Conservation (phyloP, 2,797 vertebrate genomes). For the Sparus aurata region DNA sequence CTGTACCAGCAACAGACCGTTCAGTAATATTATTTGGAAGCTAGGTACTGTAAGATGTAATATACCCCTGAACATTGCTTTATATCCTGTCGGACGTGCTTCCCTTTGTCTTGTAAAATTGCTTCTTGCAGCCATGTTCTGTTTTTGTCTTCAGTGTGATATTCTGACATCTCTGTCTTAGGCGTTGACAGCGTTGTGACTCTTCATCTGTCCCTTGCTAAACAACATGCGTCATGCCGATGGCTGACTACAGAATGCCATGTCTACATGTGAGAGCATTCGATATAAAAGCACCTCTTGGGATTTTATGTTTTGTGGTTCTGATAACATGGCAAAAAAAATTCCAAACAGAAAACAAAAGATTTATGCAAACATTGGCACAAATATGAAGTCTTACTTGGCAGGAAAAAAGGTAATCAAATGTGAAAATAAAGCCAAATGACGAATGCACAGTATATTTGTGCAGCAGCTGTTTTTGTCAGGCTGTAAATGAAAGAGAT, state of each 20-base stretch:
- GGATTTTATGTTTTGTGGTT: slow-evolving; percentile 1
- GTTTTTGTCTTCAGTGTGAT: slow-evolving; percentile 28
- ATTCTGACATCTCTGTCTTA: slow-evolving; percentile 27
- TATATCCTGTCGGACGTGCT: neutral
- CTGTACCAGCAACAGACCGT: too few relatives aligned
- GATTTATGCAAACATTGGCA: neutral
- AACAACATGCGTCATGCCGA: slow-evolving; percentile 35
- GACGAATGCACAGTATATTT: neutral
- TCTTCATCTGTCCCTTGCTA: slow-evolving; percentile 19
- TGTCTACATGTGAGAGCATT: slow-evolving; percentile 8
- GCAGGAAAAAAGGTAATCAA: neutral
- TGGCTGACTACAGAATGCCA: slow-evolving; percentile 18
- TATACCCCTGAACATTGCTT: neutral
- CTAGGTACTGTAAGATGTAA: neutral
- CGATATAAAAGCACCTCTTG: neutral
- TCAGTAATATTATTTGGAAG: neutral
- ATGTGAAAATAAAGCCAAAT: neutral
- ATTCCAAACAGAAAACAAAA: slow-evolving; percentile 8
- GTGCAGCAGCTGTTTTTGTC: neutral
- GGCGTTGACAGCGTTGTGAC: slow-evolving; percentile 9
- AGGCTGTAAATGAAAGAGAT: neutral
- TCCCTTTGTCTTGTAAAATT: slow-evolving; percentile 5
- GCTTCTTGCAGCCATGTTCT: slow-evolving; percentile 22
- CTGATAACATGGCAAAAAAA: neutral
- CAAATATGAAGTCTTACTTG: slow-evolving; percentile 1